Conservation (phyloP, 2,113 vertebrate species). For the Manacus vitellinus region DNA sequence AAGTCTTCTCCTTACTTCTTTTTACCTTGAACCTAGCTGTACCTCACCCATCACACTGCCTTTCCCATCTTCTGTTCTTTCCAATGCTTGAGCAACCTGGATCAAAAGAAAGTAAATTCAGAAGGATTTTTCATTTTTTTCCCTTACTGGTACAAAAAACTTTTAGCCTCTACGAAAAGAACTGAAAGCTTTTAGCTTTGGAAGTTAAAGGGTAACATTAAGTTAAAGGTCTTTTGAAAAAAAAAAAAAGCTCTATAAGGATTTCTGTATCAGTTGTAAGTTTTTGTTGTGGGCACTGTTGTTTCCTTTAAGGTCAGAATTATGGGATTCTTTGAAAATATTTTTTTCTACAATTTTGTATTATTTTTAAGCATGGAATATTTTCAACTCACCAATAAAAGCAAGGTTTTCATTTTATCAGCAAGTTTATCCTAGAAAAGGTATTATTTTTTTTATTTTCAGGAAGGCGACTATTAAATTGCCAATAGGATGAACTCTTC, state of each 20-base stretch:
- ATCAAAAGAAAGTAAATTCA: neutral
- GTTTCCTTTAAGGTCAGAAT: neutral
- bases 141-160: neutral
- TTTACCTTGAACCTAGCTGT: neutral
- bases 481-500: neutral
- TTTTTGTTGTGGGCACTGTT: neutral
- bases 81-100: neutral
- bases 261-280: neutral
- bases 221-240: neutral
- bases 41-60: fast-evolving
- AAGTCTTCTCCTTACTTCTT: neutral
- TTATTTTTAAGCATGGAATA: neutral
- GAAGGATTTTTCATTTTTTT: neutral
- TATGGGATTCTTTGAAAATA: neutral
- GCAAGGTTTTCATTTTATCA: neutral
- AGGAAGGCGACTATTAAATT: neutral
- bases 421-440: too few species aligned
- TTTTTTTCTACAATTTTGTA: neutral
- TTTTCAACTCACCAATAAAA: neutral
- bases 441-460: too few species aligned
- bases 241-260: neutral
- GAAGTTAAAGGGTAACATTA: neutral
- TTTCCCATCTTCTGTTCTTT: neutral
- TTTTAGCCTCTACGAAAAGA: neutral
- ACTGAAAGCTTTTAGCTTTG: neutral